These are phyloP conservation scores for Amia ocellicauda DNA, from an alignment of 2,113 vertebrate species.

Conservation along the genomic window DNA sequence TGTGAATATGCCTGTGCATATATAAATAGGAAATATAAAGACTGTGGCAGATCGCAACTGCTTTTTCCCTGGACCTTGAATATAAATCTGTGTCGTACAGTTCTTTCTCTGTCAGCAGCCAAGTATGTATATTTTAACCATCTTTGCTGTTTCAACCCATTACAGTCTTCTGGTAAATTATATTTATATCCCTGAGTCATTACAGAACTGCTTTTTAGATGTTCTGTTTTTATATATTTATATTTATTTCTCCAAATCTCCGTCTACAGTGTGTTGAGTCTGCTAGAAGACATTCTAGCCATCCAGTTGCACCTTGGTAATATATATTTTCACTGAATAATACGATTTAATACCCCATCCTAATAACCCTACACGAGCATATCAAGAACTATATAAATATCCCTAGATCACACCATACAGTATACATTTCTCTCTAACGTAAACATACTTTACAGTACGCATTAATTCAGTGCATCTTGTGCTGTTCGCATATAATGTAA, in stretches of 20 bases:
- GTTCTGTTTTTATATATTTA: not conserved
- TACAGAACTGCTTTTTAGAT: not conserved
- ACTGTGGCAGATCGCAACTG: not conserved
- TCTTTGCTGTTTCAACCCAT: not conserved
- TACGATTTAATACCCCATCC: not conserved
- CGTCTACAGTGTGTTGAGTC: conserved; percentile 7
- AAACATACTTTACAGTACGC: conserved; percentile 1
- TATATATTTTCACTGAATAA: not conserved
- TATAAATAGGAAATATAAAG: not conserved
- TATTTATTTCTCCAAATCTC: conserved; percentile 5
- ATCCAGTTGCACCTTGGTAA: not conserved
- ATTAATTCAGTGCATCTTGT: conserved; percentile 42
- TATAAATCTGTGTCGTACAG: conserved; percentile 8
- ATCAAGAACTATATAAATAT: conserved; percentile 48
- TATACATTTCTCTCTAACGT: not conserved
- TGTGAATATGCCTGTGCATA: not conserved
- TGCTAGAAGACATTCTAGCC: not conserved
- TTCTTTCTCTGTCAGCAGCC: conserved; percentile 1
- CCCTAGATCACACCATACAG: conserved; percentile 46
- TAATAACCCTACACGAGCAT: conserved; percentile 49
- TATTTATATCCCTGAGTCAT: not conserved
- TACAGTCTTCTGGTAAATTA: not conserved
- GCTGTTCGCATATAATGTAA: conserved; percentile 52
- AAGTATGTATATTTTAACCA: not conserved
- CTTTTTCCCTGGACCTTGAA: not conserved